Conservation (phyloP, 2,113 vertebrate species). For the Ailuropoda melanoleuca region DNA sequence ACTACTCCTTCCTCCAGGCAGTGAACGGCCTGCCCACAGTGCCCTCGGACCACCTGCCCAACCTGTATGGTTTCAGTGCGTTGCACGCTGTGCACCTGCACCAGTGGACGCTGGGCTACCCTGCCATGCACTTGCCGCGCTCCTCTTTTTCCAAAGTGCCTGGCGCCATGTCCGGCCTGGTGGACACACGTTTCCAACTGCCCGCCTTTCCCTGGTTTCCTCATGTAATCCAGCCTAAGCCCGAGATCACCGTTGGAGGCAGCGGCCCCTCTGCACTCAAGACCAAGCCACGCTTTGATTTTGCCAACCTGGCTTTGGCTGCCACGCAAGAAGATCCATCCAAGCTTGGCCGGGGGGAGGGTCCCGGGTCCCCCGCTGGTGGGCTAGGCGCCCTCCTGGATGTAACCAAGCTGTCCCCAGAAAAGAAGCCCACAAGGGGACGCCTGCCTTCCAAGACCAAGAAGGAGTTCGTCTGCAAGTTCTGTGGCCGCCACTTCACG, state of each 20-base stretch:
- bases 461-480: constrained; percentile 99
- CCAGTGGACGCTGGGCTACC: constrained; percentile 98
- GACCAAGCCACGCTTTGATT: constrained; percentile 97
- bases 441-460: constrained; percentile 98
- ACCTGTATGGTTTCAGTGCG: constrained; percentile 96
- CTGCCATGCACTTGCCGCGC: constrained; percentile 91
- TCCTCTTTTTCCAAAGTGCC: constrained; percentile 95
- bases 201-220: constrained; percentile 94
- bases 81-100: constrained; percentile 96
- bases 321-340: constrained; percentile 96
- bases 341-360: constrained; percentile 90
- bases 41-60: constrained; percentile 94
- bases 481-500: constrained; percentile 98
- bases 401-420: constrained; percentile 93
- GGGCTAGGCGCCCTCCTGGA: constrained; percentile 93
- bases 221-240: constrained; percentile 93
- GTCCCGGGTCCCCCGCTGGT: constrained; percentile 86
- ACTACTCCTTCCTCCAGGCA: constrained; percentile 96
- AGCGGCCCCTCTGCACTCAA: constrained; percentile 84
- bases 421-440: constrained; percentile 95
- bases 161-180: constrained; percentile 82
- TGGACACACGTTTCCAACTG: constrained; percentile 91
- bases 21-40: constrained; percentile 92
- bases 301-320: constrained; percentile 96
- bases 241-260: constrained; percentile 83